Conservation (phyloP, 2,888 invertebrate genomes). For the Megalurothrips usitatus region DNA sequence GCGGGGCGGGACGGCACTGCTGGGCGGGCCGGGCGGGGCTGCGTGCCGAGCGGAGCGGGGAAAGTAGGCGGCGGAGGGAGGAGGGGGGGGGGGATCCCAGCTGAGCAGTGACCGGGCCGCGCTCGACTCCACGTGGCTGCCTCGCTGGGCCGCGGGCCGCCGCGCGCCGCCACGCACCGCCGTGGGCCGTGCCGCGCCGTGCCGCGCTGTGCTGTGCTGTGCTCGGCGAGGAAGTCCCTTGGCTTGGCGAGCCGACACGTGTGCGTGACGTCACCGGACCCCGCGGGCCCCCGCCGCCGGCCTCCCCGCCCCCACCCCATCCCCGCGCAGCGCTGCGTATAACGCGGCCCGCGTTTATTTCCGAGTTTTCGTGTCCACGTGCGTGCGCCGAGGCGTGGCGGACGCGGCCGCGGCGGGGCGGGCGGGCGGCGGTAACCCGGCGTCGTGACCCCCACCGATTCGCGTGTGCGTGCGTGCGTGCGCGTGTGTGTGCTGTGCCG, state of each 20-base stretch:
- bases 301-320: neutral
- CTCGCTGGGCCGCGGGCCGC: neutral
- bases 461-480: neutral
- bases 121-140: slow-evolving; percentile 17
- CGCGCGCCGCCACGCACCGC: neutral
- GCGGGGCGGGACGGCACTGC: neutral
- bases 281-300: neutral
- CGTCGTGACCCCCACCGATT: neutral
- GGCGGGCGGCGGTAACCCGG: neutral
- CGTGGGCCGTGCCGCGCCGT: neutral
- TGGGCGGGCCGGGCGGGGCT: neutral
- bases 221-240: neutral
- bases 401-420: neutral
- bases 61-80: neutral
- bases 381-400: neutral
- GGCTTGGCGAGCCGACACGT: slow-evolving; percentile 2
- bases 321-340: neutral
- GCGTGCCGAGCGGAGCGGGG: neutral
- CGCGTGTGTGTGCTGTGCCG: neutral
- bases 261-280: slow-evolving; percentile 1
- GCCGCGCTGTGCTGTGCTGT: neutral
- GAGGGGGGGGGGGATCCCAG: neutral
- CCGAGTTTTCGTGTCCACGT: neutral
- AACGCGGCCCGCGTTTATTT: neutral
- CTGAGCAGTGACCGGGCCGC: slow-evolving; percentile 6